Conservation (phyloP, 2,113 vertebrate genomes). For the Bucco capensis region DNA sequence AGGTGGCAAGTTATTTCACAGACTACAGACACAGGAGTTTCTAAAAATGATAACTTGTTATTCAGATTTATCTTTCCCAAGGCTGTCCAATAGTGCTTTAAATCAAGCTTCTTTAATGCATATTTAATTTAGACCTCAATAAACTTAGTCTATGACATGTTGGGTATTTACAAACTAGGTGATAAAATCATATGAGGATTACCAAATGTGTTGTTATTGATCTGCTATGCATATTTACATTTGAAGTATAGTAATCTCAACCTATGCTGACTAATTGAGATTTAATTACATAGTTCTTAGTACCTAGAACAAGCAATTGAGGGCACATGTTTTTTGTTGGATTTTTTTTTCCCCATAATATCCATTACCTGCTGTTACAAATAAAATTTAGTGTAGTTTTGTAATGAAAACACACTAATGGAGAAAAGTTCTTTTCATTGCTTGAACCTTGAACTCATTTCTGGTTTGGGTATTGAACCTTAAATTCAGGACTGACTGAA, state of each 20-base stretch:
- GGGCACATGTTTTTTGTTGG: background rate
- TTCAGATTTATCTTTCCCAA: background rate
- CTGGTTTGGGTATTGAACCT: background rate
- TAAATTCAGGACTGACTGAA: background rate
- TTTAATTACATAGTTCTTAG: background rate
- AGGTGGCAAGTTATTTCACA: constrained; percentile 35
- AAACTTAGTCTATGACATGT: background rate
- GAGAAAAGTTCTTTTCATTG: background rate
- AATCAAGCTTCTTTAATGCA: constrained; percentile 2
- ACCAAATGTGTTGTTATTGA: background rate
- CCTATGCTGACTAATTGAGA: background rate
- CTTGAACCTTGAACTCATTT: background rate
- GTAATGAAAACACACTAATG: background rate
- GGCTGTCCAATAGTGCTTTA: background rate
- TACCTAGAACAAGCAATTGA: background rate
- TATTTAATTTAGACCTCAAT: constrained; percentile 24
- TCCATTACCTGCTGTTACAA: background rate
- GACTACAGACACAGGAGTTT: background rate
- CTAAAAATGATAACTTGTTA: constrained; percentile 32
- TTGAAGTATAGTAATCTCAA: background rate
- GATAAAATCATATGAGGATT: background rate
- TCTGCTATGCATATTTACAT: background rate
- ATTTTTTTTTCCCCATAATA: background rate
- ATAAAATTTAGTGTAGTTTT: background rate
- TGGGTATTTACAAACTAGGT: background rate